Conservation (phyloP, 35 echinoderm and acorn worm genomes). For the Hemicentrotus pulcherrimus region DNA sequence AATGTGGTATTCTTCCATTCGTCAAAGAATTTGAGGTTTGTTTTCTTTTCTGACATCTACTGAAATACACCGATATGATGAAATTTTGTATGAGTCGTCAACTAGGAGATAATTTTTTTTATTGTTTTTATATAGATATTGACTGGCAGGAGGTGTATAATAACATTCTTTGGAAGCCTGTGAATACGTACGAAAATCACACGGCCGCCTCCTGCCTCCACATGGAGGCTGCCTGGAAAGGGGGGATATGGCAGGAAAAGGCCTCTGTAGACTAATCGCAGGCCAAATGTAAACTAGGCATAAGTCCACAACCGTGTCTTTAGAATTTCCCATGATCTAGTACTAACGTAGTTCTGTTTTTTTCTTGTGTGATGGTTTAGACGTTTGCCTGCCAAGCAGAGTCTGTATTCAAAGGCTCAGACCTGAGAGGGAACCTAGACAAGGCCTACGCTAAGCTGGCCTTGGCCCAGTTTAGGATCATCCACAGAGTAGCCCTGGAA, state of each 20-base stretch:
- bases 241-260: too few species aligned
- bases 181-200: too few species aligned
- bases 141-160: too few species aligned
- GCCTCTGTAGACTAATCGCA: too few species aligned
- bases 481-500: slow-evolving; percentile 82
- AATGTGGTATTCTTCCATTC: slow-evolving; percentile 94
- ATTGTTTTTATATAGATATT: too few species aligned
- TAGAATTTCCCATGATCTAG: neutral
- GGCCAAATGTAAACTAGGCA: too few species aligned
- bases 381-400: slow-evolving; percentile 96
- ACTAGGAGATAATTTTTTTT: neutral
- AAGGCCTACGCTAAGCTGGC: slow-evolving; percentile 90
- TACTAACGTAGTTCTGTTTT: neutral
- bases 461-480: slow-evolving; percentile 64
- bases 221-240: too few species aligned
- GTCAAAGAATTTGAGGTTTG: slow-evolving; percentile 96
- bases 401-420: slow-evolving; percentile 89
- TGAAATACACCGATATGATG: neutral
- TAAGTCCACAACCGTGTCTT: too few species aligned
- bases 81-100: neutral
- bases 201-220: too few species aligned
- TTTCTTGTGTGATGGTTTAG: slow-evolving; percentile 49
- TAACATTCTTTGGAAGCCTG: too few species aligned
- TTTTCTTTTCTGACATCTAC: neutral
- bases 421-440: slow-evolving; percentile 85